Evolutionary conservation across 2,888 invertebrate genomes (phyloP).

Genomic region (Pristionchus arcanus): DNA sequence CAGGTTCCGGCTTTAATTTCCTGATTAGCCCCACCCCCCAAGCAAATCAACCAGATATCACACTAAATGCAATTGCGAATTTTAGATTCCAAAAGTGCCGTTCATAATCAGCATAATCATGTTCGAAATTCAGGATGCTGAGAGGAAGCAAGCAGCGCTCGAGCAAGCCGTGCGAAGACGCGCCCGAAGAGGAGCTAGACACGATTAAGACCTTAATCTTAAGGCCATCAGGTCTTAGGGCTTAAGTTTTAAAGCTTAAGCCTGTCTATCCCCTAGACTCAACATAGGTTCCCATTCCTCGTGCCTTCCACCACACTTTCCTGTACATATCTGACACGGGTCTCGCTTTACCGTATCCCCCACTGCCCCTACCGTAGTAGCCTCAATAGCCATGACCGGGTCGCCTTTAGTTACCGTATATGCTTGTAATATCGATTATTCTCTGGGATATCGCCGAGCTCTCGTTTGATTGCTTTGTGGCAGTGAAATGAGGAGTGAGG

Average conservation of each 20-base stretch:
- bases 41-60: too few relatives aligned
- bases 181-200: constrained; percentile 31
- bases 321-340: constrained; percentile 35
- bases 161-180: constrained; percentile 46
- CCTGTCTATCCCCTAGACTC: background rate
- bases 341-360: constrained; percentile 22
- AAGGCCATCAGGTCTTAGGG: background rate
- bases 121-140: constrained; percentile 30
- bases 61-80: too few relatives aligned
- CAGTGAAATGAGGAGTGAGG: background rate
- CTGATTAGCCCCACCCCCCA: too few relatives aligned
- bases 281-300: background rate
- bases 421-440: constrained; percentile 44
- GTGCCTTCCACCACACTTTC: constrained; percentile 28
- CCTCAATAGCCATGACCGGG: constrained; percentile 38
- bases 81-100: too few relatives aligned
- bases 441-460: background rate
- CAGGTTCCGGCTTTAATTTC: background rate
- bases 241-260: too few relatives aligned
- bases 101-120: too few relatives aligned
- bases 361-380: background rate
- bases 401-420: background rate
- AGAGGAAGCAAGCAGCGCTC: constrained; percentile 45
- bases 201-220: background rate
- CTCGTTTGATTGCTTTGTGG: background rate